These are phyloP conservation scores for Halichoerus grypus DNA, from an alignment of 2,113 vertebrate genomes.

Conservation along the genomic window DNA sequence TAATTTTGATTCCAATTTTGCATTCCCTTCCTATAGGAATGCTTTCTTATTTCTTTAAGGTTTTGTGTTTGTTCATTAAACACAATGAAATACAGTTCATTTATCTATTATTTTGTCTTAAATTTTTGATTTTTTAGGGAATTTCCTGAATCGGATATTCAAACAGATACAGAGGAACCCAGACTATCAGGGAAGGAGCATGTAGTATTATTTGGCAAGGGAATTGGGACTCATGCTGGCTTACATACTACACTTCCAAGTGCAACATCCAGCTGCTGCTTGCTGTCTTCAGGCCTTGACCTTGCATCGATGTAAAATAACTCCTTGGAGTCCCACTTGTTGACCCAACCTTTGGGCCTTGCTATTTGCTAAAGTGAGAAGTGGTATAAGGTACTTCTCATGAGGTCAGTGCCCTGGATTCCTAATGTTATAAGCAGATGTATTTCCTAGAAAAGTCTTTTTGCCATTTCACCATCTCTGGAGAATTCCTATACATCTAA, in stretches of 20 bases:
- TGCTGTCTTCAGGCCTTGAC: not conserved
- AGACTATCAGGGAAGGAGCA: not conserved
- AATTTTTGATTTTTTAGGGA: not conserved
- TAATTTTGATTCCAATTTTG: not conserved
- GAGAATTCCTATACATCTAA: not conserved
- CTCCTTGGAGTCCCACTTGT: constrained; percentile 11
- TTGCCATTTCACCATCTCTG: not conserved
- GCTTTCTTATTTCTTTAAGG: not conserved
- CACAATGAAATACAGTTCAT: not conserved
- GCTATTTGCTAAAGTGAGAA: constrained; percentile 43
- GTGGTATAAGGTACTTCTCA: constrained; percentile 23
- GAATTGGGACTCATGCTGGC: not conserved
- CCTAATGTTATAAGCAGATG: constrained; percentile 45
- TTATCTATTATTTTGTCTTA: not conserved
- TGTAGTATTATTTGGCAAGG: not conserved
- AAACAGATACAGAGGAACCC: not conserved
- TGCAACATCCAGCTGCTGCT: not conserved
- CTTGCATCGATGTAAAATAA: not conserved
- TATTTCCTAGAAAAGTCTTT: constrained; percentile 41
- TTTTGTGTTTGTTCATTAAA: not conserved
- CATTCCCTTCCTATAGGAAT: not conserved
- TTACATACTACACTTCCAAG: not conserved
- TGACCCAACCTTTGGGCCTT: constrained; percentile 45
- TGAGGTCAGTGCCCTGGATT: not conserved
- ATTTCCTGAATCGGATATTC: not conserved